These are phyloP conservation scores for Himantopus leucocephalus DNA, from an alignment of 2,113 vertebrate genomes.

Conservation along the genomic window DNA sequence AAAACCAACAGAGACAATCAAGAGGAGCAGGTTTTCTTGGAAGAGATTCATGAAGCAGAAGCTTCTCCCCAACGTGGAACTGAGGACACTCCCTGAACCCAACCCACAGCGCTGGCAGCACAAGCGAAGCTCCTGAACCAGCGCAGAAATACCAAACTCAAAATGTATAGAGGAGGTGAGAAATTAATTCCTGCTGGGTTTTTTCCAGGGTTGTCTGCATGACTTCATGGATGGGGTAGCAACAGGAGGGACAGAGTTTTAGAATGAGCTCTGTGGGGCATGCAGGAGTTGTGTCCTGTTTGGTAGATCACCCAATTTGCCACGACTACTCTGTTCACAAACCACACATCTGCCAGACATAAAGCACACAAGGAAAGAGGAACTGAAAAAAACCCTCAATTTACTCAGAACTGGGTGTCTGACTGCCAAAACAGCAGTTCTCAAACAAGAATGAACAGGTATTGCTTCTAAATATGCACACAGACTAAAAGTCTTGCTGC, in stretches of 20 bases:
- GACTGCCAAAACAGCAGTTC: background rate
- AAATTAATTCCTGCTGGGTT: background rate
- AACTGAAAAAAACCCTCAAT: background rate
- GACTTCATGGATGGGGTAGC: background rate
- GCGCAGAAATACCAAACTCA: background rate
- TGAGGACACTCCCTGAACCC: background rate
- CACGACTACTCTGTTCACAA: background rate
- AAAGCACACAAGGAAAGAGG: background rate
- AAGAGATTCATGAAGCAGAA: background rate
- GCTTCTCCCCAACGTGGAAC: background rate
- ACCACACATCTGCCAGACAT: background rate
- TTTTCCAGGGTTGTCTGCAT: background rate
- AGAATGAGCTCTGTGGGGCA: background rate
- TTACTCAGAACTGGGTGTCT: background rate
- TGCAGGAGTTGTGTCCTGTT: background rate
- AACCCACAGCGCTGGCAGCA: background rate
- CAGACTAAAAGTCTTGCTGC: background rate
- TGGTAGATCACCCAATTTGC: fast-evolving
- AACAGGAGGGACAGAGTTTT: background rate
- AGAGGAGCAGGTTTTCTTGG: fast-evolving
- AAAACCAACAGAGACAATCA: fast-evolving
- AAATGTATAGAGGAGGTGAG: fast-evolving
- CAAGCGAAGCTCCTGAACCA: background rate
- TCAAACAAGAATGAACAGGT: background rate
- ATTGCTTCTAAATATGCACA: background rate